Base-by-base conservation (phyloP, 2,797 vertebrate genomes). In the Chromobotia macracanthus region DNA sequence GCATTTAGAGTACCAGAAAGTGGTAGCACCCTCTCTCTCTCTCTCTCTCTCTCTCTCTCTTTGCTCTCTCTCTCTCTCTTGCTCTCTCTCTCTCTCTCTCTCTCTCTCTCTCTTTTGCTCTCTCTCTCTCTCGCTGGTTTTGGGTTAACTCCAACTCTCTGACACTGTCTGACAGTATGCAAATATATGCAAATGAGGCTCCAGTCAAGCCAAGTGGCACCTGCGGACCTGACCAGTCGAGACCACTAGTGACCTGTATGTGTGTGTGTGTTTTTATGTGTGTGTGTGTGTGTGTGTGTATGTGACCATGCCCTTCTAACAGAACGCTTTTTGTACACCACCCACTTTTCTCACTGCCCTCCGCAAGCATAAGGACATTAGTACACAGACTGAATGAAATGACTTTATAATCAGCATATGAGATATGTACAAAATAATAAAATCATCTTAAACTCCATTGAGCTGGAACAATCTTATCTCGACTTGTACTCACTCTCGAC, bases 81-180 rank as follows among this genome's bases (percentile, higher is more conserved):
- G 69, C 8, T 28, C 13, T 51, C 58, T 48, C 73, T 48, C 65
- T 70, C 67, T 71, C 31, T 51, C 44, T 80, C 56, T 72, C 72
- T 79, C 2, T 50, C 55, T 56, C 15, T 77, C 72, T 64, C 25
- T 71, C 64, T 64, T 25, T 68, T 13, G 69, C 8, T 28, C 13
- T 51, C 58, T 48, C 73, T 48, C 65, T 70, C 67, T 71, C 31
- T 51, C 44, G 35, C 50, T 60, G 35, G 60, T 80, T 78, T 86
- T 86, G 85, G 83, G 85, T 82, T 73, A 55, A 75, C 77, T 86
- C 85, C 85, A 86, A 74, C 72, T 82, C 75, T 79, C 79, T 80
- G 94, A 94, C 88, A 89, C 95, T 95, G 96, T 96, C 95, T 98
- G 97, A 97, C 96, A 95, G 94, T 91, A 99, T 99, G 97, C 95